Base-by-base conservation (phyloP, 2,113 vertebrate genomes). In the Tretioscincus oriximinensis region DNA sequence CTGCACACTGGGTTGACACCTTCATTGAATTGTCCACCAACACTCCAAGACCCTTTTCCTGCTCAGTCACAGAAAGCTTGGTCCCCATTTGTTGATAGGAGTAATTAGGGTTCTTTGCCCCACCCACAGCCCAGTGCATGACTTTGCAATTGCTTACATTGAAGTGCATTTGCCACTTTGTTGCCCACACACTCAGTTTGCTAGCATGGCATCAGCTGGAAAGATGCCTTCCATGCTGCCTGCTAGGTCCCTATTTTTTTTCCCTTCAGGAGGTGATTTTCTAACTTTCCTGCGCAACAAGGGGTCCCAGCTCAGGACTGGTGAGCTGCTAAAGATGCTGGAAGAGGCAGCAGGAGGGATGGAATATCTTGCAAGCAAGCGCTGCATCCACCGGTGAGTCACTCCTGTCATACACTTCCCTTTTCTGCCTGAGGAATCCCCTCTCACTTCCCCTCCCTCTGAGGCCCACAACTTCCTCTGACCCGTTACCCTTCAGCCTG, bases 341-440 rank as follows among this genome's bases (percentile, higher is more conserved):
- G 96, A 97, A 85, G 96, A 98, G 0, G 97, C 98, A 0, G 97
- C 98, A 0, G 95, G 97, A 0, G 98, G 98, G 66, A 99, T 99
- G 98, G 97, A 96, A 83, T 99, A 99, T 87, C 92, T 99, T 93
- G 98, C 97, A 86, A 96, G 93, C 95, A 99, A 97, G 92, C 97
- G 95, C 81, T 99, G 98, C 86, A 99, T 99, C 90, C 98, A 99
- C 91, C 95, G 98, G 98, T 99, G 88, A 84, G 94, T 2, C n/a
- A 10, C 2, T 18, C 22, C 45, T 1, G 11, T 11, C 26, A 51
- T 14, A 9, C 49, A 14, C 49, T 51, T 51, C 35, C 31, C 41
- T 14, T 6, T 71, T n/a, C 2, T 1, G 14, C 26, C 18, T 28
- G 26, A 8, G 49, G n/a, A 10, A 9, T 22, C 28, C 41, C 5